These are phyloP conservation scores for Leucophenga maculata DNA, from an alignment of 2,888 invertebrate genomes.

Conservation along the genomic window DNA sequence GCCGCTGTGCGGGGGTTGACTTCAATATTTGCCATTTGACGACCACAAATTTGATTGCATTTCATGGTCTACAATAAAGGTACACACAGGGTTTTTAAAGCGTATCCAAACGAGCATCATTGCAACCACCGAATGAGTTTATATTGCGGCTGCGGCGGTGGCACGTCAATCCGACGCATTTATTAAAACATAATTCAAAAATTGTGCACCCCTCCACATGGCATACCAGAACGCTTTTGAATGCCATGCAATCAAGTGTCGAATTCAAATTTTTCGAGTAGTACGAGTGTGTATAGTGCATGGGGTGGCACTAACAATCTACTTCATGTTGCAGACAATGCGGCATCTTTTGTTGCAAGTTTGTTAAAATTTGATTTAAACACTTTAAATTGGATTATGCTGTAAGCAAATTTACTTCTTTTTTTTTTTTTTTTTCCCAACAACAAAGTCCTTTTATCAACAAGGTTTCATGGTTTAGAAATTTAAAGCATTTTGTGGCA, in stretches of 20 bases:
- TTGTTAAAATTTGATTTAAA: constrained; percentile 71
- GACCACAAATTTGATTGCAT: constrained; percentile 72
- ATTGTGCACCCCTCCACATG: constrained; percentile 47
- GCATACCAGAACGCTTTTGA: constrained; percentile 31
- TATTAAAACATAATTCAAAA: constrained; percentile 68
- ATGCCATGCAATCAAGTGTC: constrained; percentile 29
- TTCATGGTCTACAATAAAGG: constrained; percentile 68
- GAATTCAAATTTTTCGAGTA: constrained; percentile 29
- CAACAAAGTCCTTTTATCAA: background rate
- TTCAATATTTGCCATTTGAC: constrained; percentile 68
- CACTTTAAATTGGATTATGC: constrained; percentile 72
- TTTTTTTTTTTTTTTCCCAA: too few relatives aligned
- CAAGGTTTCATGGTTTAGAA: too few relatives aligned
- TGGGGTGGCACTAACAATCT: too few relatives aligned
- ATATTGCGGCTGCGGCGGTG: background rate
- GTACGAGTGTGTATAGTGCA: background rate
- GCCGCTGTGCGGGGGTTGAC: constrained; percentile 35
- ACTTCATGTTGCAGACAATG: constrained; percentile 42
- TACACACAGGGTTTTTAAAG: constrained; percentile 39
- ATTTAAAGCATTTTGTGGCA: background rate
- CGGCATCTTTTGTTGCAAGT: constrained; percentile 44
- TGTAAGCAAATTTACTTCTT: constrained; percentile 65
- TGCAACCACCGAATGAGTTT: constrained; percentile 10
- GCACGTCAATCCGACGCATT: constrained; percentile 43
- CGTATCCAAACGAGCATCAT: background rate